phyloP scores from a whole-genome alignment of 2,797 vertebrate genomes.

The Hozukius guyotensis region DNA sequence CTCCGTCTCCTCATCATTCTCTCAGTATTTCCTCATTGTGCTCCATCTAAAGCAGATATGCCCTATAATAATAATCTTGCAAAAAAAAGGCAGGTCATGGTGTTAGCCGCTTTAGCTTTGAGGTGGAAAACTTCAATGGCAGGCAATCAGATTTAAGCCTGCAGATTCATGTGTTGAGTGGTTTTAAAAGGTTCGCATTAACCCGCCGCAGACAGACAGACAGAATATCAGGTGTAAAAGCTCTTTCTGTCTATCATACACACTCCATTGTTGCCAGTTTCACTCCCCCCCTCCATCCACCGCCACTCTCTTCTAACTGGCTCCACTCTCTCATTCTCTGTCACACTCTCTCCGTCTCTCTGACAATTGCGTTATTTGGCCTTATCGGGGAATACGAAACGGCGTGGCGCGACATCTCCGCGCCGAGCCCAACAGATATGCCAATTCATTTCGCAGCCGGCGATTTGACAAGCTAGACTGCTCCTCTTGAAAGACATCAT shows the following conservation, averaged over 20 bases:
- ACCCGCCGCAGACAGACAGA: conserved; percentile 33
- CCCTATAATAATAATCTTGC: conserved; percentile 54
- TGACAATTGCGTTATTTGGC: conserved; percentile 94
- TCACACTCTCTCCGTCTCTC: conserved; percentile 84
- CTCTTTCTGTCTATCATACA: conserved; percentile 71
- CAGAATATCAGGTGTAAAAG: conserved; percentile 67
- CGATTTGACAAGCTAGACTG: conserved; percentile 99
- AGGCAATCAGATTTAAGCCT: conserved; percentile 68
- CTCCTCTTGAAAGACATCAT: conserved; percentile 98
- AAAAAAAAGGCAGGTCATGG: conserved; percentile 49
- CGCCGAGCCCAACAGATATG: conserved; percentile 92
- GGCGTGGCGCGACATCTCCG: conserved; percentile 90
- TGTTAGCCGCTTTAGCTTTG: conserved; percentile 24
- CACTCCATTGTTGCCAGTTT: conserved; percentile 70
- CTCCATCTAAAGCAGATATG: conserved; percentile 37
- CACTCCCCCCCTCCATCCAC: conserved; percentile 8
- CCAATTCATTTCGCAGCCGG: conserved; percentile 95
- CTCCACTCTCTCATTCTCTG: conserved; percentile 70
- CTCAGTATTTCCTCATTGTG: conserved; percentile 29
- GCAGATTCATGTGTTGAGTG: conserved; percentile 58
- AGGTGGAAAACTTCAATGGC: conserved; percentile 60
- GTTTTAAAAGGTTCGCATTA: conserved; percentile 70
- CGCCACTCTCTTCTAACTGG: conserved; percentile 59
- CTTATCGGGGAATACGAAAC: conserved; percentile 98
- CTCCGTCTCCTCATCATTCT: background rate